Base-by-base conservation (phyloP, 2,797 vertebrate species). In the Rhinatrema bivittatum region DNA sequence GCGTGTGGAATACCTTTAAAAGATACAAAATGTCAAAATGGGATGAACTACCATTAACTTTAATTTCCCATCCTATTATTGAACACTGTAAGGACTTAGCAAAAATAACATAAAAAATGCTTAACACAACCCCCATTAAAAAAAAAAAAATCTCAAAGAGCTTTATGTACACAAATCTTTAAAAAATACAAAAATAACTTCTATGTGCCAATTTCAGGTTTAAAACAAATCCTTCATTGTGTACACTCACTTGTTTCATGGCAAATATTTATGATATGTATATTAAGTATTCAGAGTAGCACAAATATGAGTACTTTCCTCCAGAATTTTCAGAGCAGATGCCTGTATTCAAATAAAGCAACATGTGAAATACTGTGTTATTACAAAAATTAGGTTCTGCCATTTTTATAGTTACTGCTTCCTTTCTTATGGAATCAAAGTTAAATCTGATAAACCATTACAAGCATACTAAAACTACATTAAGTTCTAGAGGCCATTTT, bases 141-240 rank as follows among this genome's bases (percentile, higher is more conserved):
- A n/a, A n/a, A 71, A 76, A 74, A 66, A 50, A 72, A 77, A 74
- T 56, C 22, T 42, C 57, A 70, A 70, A 35, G 50, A 75, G 65
- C 48, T 62, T 69, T 68, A 72, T 82, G 78, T 82, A 77, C 72
- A 84, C 65, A 80, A 79, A 40, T 62, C 72, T 60, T 70, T 51
- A 51, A 53, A n/a, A 80, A 77, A 69, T 82, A 84, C 55, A 84
- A 84, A 84, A 81, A 84, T 84, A 82, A 79, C 51, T 72, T 75
- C 68, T 79, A 54, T 68, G 32, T 44, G 68, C 56, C 47, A 67
- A 49, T 64, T 39, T 56, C 75, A 76, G 75, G 65, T 68, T 61
- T 47, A 65, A n/a, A 31, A 74, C 53, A 73, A 36, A 41, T 30
- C 44, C 66, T 65, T 49, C 46, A 52, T 61, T 68, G 53, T 49